Evolutionary conservation across 2,113 vertebrate genomes (phyloP), one percentile per base, ranked within the genome.

Genomic region (Hippolais icterina): DNA sequence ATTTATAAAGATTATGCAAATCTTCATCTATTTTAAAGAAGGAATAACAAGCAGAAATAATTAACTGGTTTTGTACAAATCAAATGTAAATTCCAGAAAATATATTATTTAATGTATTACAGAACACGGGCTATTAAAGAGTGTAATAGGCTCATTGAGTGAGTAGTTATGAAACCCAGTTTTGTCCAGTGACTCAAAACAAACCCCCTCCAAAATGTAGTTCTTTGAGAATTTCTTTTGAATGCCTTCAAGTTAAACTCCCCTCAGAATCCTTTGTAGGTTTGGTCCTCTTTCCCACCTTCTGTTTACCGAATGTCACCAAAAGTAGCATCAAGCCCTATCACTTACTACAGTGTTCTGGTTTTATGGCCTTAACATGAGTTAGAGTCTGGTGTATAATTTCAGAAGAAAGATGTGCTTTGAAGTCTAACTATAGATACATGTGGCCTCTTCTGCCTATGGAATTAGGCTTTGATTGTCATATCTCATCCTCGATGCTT

Each of bases 241-340:
- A 44, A 80, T 50, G 75, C 85, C 75, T 91, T 89, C 35, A 47
- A 41, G 64, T 84, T 76, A 52, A n/a, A 41, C 31, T 87, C 50
- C 76, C 65, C 31, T 63, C 28, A 12, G 52, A 83, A 60, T 41
- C 35, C n/a, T 39, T 37, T 47, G 33, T 57, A 74, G 12, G 6
- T 35, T 90, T 74, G 29, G 16, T 47, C 68, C 83, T 76, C n/a
- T 54, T 89, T 71, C 60, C 64, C 33, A 60, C 64, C 63, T 78
- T 60, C 39, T 47, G 41, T 92, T 72, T 59, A 70, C 89, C 61
- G n/a, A 50, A 87, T 29, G 50, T 95, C 93, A 91, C 79, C 23
- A 81, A 70, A 94, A 89, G 80, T 94, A 94, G 90, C 97, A 95
- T 97, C 97, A 91, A 94, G 82, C 87, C 96, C 97, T 95, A 29